These are phyloP conservation scores for Prionailurus bengalensis DNA, from an alignment of 2,113 vertebrate species.

Conservation along the genomic window DNA sequence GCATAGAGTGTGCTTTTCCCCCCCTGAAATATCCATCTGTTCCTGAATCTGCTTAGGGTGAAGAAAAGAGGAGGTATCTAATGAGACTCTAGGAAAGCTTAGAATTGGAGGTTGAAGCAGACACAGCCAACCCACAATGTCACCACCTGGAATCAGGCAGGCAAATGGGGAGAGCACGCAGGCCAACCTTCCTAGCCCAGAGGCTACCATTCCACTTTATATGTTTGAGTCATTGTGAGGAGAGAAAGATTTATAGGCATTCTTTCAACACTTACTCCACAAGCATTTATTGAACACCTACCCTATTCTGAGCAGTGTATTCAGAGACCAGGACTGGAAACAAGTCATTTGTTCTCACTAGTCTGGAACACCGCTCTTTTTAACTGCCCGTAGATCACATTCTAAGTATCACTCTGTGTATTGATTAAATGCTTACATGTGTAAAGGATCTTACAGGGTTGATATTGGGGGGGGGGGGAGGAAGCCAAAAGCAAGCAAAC, in stretches of 20 bases:
- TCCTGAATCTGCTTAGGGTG: neutral
- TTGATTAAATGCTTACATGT: slow-evolving; percentile 35
- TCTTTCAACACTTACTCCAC: slow-evolving; percentile 75
- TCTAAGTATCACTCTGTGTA: slow-evolving; percentile 22
- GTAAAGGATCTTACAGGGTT: neutral
- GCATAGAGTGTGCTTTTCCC: neutral
- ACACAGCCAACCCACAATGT: slow-evolving; percentile 6
- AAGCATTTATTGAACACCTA: slow-evolving; percentile 77
- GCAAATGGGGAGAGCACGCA: neutral
- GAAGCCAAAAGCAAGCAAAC: neutral
- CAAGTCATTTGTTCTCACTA: neutral
- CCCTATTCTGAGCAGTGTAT: slow-evolving; percentile 6
- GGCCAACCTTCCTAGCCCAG: slow-evolving; percentile 67
- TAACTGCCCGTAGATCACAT: slow-evolving; percentile 6
- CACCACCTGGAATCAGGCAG: slow-evolving; percentile 12
- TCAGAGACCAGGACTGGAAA: slow-evolving; percentile 53
- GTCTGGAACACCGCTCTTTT: slow-evolving; percentile 36
- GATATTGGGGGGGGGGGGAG: neutral
- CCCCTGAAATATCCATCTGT: neutral
- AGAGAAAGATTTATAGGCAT: slow-evolving; percentile 73
- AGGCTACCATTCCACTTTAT: slow-evolving; percentile 60
- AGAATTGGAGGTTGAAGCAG: neutral
- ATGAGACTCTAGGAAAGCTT: neutral
- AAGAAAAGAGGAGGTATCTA: slow-evolving; percentile 36
- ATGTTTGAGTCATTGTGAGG: slow-evolving; percentile 60